Evolutionary conservation across 2,888 invertebrate species (phyloP).

Genomic region (Aphidoletes aphidimyza): DNA sequence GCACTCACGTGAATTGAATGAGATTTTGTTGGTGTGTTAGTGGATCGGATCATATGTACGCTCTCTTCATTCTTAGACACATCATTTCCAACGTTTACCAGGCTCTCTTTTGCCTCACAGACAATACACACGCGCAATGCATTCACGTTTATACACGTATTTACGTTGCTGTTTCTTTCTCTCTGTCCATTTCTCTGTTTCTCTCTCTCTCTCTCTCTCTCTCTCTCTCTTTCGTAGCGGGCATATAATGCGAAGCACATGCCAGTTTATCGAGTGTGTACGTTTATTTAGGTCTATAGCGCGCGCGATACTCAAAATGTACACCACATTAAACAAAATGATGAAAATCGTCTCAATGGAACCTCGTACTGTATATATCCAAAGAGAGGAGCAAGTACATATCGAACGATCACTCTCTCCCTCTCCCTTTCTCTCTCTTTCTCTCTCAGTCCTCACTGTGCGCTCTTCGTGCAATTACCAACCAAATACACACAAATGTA

Average conservation of each 20-base stretch:
- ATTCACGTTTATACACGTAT: background rate
- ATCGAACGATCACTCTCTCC: background rate
- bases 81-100: background rate
- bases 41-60: background rate
- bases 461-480: too few relatives aligned
- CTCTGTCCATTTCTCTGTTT: background rate
- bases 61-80: background rate
- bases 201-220: background rate
- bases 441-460: too few relatives aligned
- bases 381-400: background rate
- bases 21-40: background rate
- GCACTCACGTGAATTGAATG: slow-evolving; percentile 9
- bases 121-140: background rate
- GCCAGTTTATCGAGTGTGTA: background rate
- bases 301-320: slow-evolving; percentile 1
- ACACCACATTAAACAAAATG: background rate
- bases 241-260: too few relatives aligned
- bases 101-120: background rate
- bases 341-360: background rate
- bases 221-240: background rate
- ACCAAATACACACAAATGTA: slow-evolving; percentile 37
- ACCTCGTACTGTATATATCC: background rate
- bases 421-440: background rate
- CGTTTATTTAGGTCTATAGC: too few relatives aligned
- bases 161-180: background rate